A percentile compares a stretch with the other conserved stretches of the same genome.
Evolutionary conservation across 1,140 invertebrate genomes (phyloP).

Genomic region (Theocolax elegans): DNA sequence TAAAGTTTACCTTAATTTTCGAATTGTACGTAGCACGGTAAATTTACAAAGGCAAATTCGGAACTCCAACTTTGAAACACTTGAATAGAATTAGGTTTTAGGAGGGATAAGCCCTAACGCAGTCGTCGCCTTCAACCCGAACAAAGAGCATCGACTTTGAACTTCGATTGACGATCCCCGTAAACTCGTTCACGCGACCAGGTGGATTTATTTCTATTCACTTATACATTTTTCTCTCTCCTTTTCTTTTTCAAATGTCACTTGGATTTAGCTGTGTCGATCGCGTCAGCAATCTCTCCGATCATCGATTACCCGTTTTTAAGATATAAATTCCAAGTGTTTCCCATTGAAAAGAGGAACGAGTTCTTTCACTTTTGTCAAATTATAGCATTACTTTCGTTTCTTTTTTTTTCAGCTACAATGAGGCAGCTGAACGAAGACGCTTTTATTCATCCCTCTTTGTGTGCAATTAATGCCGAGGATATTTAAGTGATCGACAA

Average conservation of each 20-base stretch:
- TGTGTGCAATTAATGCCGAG: no score
- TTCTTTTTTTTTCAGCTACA: neutral
- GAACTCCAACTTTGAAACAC: no score
- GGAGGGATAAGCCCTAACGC: neutral
- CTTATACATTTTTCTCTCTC: no score
- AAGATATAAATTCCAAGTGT: no score
- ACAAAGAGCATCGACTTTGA: conserved; percentile 63
- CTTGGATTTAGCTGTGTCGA: neutral
- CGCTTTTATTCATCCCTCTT: no score
- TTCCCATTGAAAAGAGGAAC: neutral
- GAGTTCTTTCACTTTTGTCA: neutral
- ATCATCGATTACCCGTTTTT: no score
- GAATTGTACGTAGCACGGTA: no score
- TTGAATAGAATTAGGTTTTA: conserved; percentile 21
- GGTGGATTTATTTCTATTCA: neutral
- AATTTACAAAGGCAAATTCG: no score
- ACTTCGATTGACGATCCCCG: no score
- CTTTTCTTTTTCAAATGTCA: neutral
- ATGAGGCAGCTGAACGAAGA: neutral
- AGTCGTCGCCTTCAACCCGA: conserved; percentile 13
- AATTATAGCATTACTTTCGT: neutral
- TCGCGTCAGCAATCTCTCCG: neutral
- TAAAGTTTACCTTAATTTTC: no score
- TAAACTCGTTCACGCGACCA: conserved; percentile 46
- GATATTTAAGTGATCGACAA: no score